These are phyloP conservation scores for Heliocidaris erythrogramma DNA, from an alignment of 35 echinoderm and acorn worm genomes.

Conservation along the genomic window DNA sequence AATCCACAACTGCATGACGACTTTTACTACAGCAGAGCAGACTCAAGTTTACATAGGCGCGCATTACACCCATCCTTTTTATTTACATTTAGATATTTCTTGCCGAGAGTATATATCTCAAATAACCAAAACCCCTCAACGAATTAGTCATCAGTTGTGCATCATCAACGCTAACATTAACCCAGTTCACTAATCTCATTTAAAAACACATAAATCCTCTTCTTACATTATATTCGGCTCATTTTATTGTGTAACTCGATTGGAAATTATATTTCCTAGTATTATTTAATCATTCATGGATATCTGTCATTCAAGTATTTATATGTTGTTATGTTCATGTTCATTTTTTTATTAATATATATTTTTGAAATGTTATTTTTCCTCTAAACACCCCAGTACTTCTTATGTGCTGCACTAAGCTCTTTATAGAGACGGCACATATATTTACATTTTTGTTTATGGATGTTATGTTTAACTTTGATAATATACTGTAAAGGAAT, in stretches of 20 bases:
- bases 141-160: not conserved
- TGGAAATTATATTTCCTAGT: not conserved
- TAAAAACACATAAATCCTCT: not conserved
- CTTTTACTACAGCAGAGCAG: not conserved
- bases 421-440: not conserved
- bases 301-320: not conserved
- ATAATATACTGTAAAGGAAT: slow-evolving; percentile 36
- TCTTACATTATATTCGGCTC: not conserved
- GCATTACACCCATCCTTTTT: not conserved
- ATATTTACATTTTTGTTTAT: slow-evolving; percentile 28
- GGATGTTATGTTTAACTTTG: not conserved
- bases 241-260: not conserved
- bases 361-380: slow-evolving; percentile 22
- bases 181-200: not conserved
- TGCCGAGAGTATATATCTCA: not conserved
- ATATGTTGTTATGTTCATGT: not conserved
- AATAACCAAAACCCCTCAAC: not conserved
- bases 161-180: not conserved
- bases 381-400: slow-evolving; percentile 20
- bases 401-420: slow-evolving; percentile 15
- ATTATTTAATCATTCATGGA: not conserved
- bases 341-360: not conserved
- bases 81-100: not conserved
- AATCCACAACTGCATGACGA: no score
- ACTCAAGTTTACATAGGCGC: not conserved